A percentile compares a stretch with the other conserved stretches of the same genome.
Evolutionary conservation across 2,888 invertebrate species (phyloP).

Genomic region (Sialis lutaria): DNA sequence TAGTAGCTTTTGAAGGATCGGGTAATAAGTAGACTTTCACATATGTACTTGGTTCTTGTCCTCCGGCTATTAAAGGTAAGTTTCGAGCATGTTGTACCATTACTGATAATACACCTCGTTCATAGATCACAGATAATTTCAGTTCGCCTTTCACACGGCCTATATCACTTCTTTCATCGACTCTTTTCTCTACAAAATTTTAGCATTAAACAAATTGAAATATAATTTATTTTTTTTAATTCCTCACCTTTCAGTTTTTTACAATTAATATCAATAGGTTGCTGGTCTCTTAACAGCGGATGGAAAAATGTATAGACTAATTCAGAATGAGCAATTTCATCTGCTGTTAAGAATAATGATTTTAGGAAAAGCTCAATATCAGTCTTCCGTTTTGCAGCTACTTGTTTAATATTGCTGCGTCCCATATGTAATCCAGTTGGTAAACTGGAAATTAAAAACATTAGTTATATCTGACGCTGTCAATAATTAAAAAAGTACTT

Average conservation of each 20-base stretch:
- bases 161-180: slow-evolving; percentile 16
- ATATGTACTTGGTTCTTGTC: slow-evolving; percentile 74
- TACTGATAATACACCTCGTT: slow-evolving; percentile 53
- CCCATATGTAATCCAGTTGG: slow-evolving; percentile 68
- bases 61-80: slow-evolving; percentile 59
- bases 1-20: slow-evolving; percentile 80
- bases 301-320: slow-evolving; percentile 98
- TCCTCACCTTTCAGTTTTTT: slow-evolving; percentile 54
- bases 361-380: slow-evolving; percentile 80
- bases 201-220: neutral
- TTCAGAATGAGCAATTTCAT: slow-evolving; percentile 90
- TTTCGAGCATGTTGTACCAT: slow-evolving; percentile 87
- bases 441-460: slow-evolving; percentile 29
- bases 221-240: neutral
- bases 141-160: slow-evolving; percentile 49
- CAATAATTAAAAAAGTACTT: slow-evolving; percentile 2
- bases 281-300: slow-evolving; percentile 84
- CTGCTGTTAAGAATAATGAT: slow-evolving; percentile 70
- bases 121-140: slow-evolving; percentile 61
- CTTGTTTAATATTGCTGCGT: slow-evolving; percentile 85
- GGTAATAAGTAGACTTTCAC: slow-evolving; percentile 88
- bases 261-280: slow-evolving; percentile 66
- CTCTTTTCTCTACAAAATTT: slow-evolving; percentile 15
- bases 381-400: slow-evolving; percentile 79
- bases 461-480: neutral